These are phyloP conservation scores for Phyllotreta cruciferae DNA, from an alignment of 2,888 invertebrate genomes.

Conservation along the genomic window DNA sequence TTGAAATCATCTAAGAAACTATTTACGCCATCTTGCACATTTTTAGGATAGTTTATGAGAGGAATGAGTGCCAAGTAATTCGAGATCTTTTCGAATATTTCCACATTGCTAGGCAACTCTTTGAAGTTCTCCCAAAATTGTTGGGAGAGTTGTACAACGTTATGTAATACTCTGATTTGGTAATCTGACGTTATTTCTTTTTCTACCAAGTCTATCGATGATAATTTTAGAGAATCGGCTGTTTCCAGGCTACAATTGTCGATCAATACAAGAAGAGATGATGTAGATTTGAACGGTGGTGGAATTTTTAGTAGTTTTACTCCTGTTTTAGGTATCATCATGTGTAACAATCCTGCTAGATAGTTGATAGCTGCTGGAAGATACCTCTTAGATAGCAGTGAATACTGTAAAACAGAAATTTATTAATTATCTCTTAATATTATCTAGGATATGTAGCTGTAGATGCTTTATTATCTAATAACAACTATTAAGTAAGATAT, in stretches of 20 bases:
- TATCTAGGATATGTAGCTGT: neutral
- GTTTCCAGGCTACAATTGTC: slow-evolving; percentile 31
- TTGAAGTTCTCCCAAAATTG: slow-evolving; percentile 66
- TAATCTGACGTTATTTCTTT: slow-evolving; percentile 67
- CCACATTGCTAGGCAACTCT: slow-evolving; percentile 53
- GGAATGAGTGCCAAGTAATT: slow-evolving; percentile 66
- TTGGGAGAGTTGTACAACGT: slow-evolving; percentile 64
- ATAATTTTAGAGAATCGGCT: slow-evolving; percentile 59
- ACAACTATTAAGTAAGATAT: too few species aligned
- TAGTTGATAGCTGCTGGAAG: slow-evolving; percentile 83
- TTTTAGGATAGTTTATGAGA: slow-evolving; percentile 68
- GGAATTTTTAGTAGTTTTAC: slow-evolving; percentile 68
- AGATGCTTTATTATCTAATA: neutral
- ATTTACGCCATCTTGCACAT: slow-evolving; percentile 62
- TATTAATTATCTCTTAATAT: too few species aligned
- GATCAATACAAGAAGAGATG: slow-evolving; percentile 62
- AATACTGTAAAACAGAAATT: slow-evolving; percentile 68
- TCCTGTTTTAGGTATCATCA: slow-evolving; percentile 70
- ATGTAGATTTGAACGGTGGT: slow-evolving; percentile 71
- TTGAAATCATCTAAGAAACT: slow-evolving; percentile 62
- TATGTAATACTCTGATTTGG: slow-evolving; percentile 68
- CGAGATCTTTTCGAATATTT: slow-evolving; percentile 65
- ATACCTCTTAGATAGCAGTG: slow-evolving; percentile 78
- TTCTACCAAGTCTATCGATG: slow-evolving; percentile 65
- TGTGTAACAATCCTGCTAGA: slow-evolving; percentile 75